Conservation (phyloP, 2,888 invertebrate genomes). For the Mantis religiosa region DNA sequence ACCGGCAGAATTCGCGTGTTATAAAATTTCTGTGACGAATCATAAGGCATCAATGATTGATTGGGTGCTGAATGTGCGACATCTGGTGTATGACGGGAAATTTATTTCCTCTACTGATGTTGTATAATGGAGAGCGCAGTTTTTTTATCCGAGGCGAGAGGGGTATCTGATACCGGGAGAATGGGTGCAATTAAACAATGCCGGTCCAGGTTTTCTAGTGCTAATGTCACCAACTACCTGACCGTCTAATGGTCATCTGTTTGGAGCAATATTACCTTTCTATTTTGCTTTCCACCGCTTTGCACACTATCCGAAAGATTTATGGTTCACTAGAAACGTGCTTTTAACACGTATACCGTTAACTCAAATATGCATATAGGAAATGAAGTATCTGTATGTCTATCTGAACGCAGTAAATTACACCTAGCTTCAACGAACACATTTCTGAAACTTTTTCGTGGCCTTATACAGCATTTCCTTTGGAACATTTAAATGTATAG, state of each 20-base stretch:
- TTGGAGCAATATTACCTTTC: background rate
- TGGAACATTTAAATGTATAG: too few species aligned
- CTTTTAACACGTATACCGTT: too few species aligned
- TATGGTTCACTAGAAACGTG: too few species aligned
- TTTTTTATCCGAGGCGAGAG: background rate
- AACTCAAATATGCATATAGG: too few species aligned
- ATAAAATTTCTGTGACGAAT: conserved; percentile 1
- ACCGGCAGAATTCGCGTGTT: background rate
- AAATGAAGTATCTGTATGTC: too few species aligned
- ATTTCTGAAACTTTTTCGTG: too few species aligned
- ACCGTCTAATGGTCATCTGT: background rate
- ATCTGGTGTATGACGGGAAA: conserved; percentile 9
- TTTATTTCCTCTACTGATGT: background rate
- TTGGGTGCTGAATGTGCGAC: conserved; percentile 7
- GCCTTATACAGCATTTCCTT: too few species aligned
- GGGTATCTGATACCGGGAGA: background rate
- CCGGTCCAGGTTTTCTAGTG: background rate
- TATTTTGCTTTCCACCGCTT: too few species aligned
- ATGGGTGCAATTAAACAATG: background rate
- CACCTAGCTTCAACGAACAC: too few species aligned
- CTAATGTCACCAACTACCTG: background rate
- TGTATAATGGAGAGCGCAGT: background rate
- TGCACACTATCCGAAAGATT: too few species aligned
- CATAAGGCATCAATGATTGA: conserved; percentile 2
- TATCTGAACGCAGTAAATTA: too few species aligned